These are phyloP conservation scores for Hirtodrosophila trivittata DNA, from an alignment of 2,888 invertebrate species.

Conservation along the genomic window DNA sequence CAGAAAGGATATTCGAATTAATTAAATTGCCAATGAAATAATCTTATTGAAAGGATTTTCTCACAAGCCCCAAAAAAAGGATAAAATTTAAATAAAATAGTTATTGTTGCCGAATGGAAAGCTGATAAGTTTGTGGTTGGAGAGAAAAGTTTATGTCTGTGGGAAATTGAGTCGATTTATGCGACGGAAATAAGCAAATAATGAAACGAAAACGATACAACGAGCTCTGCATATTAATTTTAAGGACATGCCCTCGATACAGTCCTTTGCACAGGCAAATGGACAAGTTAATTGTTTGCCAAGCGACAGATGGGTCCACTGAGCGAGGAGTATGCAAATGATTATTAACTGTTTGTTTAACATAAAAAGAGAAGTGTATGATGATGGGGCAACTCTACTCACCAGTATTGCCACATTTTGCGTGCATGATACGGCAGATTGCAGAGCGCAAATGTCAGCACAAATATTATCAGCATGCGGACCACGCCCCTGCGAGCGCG, in stretches of 20 bases:
- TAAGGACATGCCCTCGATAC: constrained; percentile 8
- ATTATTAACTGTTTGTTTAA: constrained; percentile 40
- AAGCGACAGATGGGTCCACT: constrained; percentile 28
- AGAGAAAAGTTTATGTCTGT: not conserved
- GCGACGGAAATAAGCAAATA: constrained; percentile 20
- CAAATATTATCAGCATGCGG: constrained; percentile 94
- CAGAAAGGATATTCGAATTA: no score
- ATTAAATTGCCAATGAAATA: constrained; percentile 35
- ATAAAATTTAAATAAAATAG: no score
- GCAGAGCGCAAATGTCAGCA: constrained; percentile 94
- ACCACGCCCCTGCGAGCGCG: constrained; percentile 93
- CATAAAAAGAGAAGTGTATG: constrained; percentile 10
- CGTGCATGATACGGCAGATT: constrained; percentile 95
- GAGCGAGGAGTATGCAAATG: constrained; percentile 44
- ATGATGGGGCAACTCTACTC: constrained; percentile 61
- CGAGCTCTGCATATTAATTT: constrained; percentile 22
- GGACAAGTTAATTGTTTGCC: constrained; percentile 59
- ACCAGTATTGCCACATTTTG: constrained; percentile 94
- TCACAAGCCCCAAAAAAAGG: not conserved
- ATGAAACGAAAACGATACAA: constrained; percentile 12
- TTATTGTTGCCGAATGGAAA: not conserved
- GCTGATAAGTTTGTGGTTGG: not conserved
- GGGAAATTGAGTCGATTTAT: constrained; percentile 6
- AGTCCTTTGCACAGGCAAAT: constrained; percentile 31
- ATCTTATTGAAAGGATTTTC: constrained; percentile 20